Conservation (phyloP, 1,140 invertebrate species). For the Bombus turneri region DNA sequence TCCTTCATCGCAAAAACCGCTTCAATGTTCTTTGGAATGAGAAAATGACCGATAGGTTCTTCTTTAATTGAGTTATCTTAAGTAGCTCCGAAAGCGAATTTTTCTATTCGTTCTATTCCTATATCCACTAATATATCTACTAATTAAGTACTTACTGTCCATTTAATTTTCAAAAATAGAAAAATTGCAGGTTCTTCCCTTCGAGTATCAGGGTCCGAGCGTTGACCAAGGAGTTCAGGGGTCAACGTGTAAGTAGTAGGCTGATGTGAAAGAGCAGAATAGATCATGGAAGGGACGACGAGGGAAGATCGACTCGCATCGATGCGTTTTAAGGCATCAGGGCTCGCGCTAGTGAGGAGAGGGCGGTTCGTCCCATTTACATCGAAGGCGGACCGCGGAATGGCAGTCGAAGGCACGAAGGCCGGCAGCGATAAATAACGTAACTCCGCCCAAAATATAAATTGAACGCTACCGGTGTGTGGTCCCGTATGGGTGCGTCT, state of each 20-base stretch:
- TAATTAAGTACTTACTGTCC: too few relatives aligned
- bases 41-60: not conserved
- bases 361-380: constrained; percentile 70
- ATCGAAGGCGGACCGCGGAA: constrained; percentile 70
- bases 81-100: too few relatives aligned
- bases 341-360: constrained; percentile 45
- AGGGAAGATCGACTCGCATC: constrained; percentile 47
- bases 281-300: not conserved
- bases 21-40: not conserved
- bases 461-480: constrained; percentile 79
- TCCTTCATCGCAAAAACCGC: not conserved
- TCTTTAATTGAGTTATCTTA: not conserved
- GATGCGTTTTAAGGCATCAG: constrained; percentile 52
- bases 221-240: constrained; percentile 14
- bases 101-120: too few relatives aligned
- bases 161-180: too few relatives aligned
- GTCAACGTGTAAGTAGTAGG: constrained; percentile 15
- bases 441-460: constrained; percentile 79
- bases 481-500: constrained; percentile 65
- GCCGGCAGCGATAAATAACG: constrained; percentile 74
- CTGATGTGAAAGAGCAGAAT: not conserved
- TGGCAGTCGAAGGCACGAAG: constrained; percentile 73
- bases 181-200: not conserved
- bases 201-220: not conserved
- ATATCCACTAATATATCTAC: too few relatives aligned